Conservation (phyloP, 2,113 vertebrate species). For the Notarius lentiginosus region DNA sequence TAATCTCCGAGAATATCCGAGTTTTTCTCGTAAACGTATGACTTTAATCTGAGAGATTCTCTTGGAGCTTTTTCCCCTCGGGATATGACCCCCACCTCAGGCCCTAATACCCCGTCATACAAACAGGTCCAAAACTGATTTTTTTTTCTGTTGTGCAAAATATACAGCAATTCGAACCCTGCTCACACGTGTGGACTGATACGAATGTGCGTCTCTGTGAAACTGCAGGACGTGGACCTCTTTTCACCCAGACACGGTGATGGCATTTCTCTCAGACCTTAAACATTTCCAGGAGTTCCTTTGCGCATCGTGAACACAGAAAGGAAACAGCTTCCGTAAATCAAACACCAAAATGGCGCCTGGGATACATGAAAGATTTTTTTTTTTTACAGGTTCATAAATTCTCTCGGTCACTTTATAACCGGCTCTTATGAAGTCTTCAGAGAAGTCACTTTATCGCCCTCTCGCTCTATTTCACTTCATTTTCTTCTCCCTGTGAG, state of each 20-base stretch:
- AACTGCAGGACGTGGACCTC: background rate
- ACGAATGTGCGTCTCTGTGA: background rate
- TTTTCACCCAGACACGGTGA: background rate
- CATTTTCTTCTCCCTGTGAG: slow-evolving; percentile 9
- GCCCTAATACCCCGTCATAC: no score
- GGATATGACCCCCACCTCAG: no score
- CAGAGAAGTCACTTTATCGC: background rate
- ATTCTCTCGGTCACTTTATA: slow-evolving; percentile 13
- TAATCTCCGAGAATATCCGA: no score
- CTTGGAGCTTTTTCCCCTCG: no score
- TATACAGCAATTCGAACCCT: background rate
- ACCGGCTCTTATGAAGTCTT: slow-evolving; percentile 13
- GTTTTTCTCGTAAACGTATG: no score
- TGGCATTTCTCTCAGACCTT: background rate
- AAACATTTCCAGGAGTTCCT: background rate
- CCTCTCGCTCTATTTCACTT: background rate
- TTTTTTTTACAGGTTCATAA: background rate
- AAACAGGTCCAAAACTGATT: no score
- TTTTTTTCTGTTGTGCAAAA: no score
- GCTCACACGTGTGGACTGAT: background rate
- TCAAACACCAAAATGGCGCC: background rate
- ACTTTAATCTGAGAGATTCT: no score
- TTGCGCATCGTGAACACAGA: background rate
- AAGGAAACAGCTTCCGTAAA: background rate
- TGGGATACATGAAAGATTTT: background rate